These are phyloP conservation scores for Salpingus planirostris DNA, from an alignment of 2,888 invertebrate species.

Conservation along the genomic window DNA sequence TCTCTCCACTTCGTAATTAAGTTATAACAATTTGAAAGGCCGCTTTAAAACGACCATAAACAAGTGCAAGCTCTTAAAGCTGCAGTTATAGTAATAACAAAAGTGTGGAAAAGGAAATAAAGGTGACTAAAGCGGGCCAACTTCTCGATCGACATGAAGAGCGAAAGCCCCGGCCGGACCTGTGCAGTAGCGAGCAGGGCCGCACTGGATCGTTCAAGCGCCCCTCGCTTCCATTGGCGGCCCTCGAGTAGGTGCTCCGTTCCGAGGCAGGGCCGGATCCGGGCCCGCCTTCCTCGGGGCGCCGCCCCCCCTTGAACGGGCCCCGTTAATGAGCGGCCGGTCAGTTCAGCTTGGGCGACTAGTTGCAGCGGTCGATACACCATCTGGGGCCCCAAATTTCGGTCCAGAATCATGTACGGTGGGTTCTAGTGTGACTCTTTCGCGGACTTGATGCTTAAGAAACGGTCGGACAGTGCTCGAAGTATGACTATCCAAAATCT, in stretches of 20 bases:
- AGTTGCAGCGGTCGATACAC: conserved; percentile 22
- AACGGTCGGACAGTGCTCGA: conserved; percentile 49
- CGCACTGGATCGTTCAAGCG: conserved; percentile 4
- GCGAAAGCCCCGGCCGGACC: neutral
- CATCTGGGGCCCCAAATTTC: too few relatives aligned
- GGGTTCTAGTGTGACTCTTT: neutral
- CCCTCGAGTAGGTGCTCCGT: conserved; percentile 22
- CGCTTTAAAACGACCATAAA: conserved; percentile 39
- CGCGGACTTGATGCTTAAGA: conserved; percentile 51
- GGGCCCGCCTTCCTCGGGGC: conserved; percentile 8
- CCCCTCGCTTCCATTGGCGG: conserved; percentile 6
- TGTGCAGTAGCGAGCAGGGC: conserved; percentile 2
- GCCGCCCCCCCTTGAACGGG: conserved; percentile 13
- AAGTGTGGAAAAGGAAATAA: conserved; percentile 36
- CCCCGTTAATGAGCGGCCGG: conserved; percentile 20
- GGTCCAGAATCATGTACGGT: too few relatives aligned
- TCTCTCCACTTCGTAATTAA: conserved; percentile 32
- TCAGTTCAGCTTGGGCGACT: conserved; percentile 30
- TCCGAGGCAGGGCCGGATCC: conserved; percentile 18
- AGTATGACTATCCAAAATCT: conserved; percentile 60
- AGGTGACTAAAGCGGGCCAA: conserved; percentile 25
- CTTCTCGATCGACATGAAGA: neutral
- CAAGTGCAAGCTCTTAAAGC: conserved; percentile 39
- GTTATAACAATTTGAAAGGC: conserved; percentile 40
- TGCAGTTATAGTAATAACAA: conserved; percentile 37